A percentile compares a stretch with the other conserved stretches of the same genome.
Evolutionary conservation across 2,888 invertebrate genomes (phyloP).

Genomic region (Mayetiola destructor): DNA sequence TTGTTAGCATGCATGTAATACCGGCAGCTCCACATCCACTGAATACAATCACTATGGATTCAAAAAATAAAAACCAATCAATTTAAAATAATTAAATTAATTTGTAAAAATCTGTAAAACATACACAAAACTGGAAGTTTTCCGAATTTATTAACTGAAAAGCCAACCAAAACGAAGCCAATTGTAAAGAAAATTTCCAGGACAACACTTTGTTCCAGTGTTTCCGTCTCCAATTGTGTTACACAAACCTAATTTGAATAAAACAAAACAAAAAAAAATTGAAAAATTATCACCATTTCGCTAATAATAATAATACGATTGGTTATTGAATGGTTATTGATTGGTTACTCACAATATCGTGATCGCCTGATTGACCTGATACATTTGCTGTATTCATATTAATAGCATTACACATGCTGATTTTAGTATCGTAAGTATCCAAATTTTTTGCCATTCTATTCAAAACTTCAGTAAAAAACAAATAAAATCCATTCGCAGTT

Average conservation of each 20-base stretch:
- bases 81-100: not conserved
- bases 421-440: constrained; percentile 19
- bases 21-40: constrained; percentile 24
- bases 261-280: not conserved
- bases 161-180: constrained; percentile 27
- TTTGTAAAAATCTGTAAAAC: constrained; percentile 15
- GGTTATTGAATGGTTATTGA: not conserved
- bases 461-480: constrained; percentile 32
- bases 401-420: constrained; percentile 24
- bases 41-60: not conserved
- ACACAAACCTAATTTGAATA: constrained; percentile 19
- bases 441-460: constrained; percentile 27
- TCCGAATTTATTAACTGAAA: constrained; percentile 25
- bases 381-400: not conserved
- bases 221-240: constrained; percentile 26
- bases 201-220: constrained; percentile 25
- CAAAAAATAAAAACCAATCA: not conserved
- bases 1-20: constrained; percentile 21
- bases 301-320: not conserved
- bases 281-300: not conserved
- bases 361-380: not conserved
- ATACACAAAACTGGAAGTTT: constrained; percentile 27
- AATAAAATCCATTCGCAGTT: constrained; percentile 29
- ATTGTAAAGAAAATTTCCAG: constrained; percentile 26
- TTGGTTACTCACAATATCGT: not conserved